These are phyloP conservation scores for Megathymus violae DNA, from an alignment of 1,140 invertebrate genomes.

Conservation along the genomic window DNA sequence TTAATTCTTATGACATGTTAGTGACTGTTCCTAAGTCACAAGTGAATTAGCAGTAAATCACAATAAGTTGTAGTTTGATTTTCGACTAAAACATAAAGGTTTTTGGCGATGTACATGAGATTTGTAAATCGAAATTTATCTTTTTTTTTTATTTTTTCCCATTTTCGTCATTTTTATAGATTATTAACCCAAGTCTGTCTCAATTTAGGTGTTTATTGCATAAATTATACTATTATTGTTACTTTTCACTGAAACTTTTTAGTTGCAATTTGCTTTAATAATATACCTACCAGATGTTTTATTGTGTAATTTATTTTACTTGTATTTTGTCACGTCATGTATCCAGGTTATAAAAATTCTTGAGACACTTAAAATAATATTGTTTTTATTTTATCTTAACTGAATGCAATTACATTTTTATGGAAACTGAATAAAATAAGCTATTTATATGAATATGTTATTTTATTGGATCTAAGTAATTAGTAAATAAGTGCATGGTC, in stretches of 20 bases:
- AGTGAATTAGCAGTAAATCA: conserved; percentile 65
- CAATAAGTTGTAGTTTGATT: conserved; percentile 60
- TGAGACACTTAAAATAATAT: conserved; percentile 29
- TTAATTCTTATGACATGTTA: conserved; percentile 77
- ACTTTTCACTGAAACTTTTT: conserved; percentile 40
- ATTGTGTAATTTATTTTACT: conserved; percentile 33
- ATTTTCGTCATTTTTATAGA: conserved; percentile 65
- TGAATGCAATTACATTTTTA: conserved; percentile 74
- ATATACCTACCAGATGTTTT: conserved; percentile 39
- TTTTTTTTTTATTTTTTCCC: conserved; percentile 67
- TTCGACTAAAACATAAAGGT: conserved; percentile 44
- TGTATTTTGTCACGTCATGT: conserved; percentile 38
- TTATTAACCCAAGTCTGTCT: conserved; percentile 75
- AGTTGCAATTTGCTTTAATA: conserved; percentile 34
- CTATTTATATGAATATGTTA: conserved; percentile 62
- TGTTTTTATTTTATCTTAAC: conserved; percentile 58
- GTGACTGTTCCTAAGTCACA: conserved; percentile 76
- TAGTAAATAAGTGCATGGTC: conserved; percentile 1
- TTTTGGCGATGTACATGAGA: conserved; percentile 58
- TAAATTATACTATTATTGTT: conserved; percentile 50
- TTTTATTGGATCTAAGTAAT: conserved; percentile 41
- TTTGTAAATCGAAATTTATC: conserved; percentile 74
- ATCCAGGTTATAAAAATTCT: conserved; percentile 26
- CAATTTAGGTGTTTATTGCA: conserved; percentile 68
- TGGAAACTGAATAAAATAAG: conserved; percentile 76